Base-by-base conservation (phyloP, 1,140 invertebrate genomes). In the Mamestra configurata region DNA sequence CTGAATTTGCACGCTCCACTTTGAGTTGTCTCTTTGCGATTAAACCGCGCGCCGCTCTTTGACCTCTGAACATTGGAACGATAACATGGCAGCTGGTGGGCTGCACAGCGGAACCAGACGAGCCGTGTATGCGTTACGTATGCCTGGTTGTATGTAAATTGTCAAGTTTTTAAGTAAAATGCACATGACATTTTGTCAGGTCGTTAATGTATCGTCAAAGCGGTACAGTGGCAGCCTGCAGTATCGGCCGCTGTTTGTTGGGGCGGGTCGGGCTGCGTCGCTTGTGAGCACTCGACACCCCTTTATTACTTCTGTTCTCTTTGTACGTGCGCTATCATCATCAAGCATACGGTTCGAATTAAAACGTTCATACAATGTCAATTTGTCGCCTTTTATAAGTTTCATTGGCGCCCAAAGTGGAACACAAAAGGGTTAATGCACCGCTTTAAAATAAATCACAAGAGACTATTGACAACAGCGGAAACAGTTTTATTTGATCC, bases 1-100 rank as follows among this genome's bases (percentile, higher is more conserved):
- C 89, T 88, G 84, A 92, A 93, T 93, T 93, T 92, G 89, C 91
- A 93, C 93, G 93, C 91, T 93, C 84, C 90, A 92, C 93, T 93
- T 92, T 93, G 92, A 92, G 87, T 81, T 86, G 85, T 86, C 91
- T 89, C 88, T 92, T 89, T 92, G 88, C 92, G 88, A 93, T 92
- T 89, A 90, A 87, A 64, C 71, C 79, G 83, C 87, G 55, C 61
- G 83, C 82, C 82, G 85, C 86, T 85, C 87, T 86, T 84, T 89
- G 88, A 86, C 84, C 90, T 87, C 84, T 88, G 86, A 88, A 87
- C 85, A 71, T 80, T 82, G 85, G 86, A 86, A 88, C 85, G 86
- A 89, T 83, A 84, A 85, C 84, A 76, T 64, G 61, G 77, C 78
- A 79, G 66, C 70, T 79, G 68, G 77, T 75, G 77, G 77, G 80